Evolutionary conservation across 2,888 invertebrate genomes (phyloP), one percentile per base, ranked within the genome.

Genomic region (Callyntrura sp.): DNA sequence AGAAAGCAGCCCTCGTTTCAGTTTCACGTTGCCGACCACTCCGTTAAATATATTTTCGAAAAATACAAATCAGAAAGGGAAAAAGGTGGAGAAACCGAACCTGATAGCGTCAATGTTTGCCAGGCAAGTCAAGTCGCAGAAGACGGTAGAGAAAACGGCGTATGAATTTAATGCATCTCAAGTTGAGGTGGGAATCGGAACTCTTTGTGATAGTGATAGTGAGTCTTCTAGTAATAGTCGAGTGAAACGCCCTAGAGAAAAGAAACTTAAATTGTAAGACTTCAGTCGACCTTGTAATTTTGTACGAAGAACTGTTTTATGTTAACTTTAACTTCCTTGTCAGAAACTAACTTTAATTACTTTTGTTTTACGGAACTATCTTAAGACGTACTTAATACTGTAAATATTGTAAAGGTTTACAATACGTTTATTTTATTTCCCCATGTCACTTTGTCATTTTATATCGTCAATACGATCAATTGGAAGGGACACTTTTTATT

Each of bases 231-330:
- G 11, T 60, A 70, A 1, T 45, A 83, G 0, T 60, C 35, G 65
- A 20, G 14, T n/a, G 12, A 90, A 90, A 51, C 73, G 86, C 12
- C 62, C 43, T 1, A 45, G 86, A 62, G 86, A 76, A 14, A 86
- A 73, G 14, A 86, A 90, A 78, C 28, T 90, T 9, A 90, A 55
- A 78, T 28, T 90, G n/a, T 90, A 79, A 76, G 43, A 35, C 70
- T 28, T 11, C 5, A 12, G 17, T 6, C 23, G 11, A 0, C 6
- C 2, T 14, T 43, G n/a, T 45, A 62, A 14, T 23, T 25, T 81
- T n/a, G n/a, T n/a, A n/a, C n/a, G n/a, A n/a, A n/a, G n/a, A n/a
- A n/a, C n/a, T n/a, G n/a, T n/a, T n/a, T n/a, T n/a, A n/a, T n/a
- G n/a, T n/a, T n/a, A n/a, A n/a, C n/a, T n/a, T n/a, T n/a, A n/a